A percentile compares a stretch with the other conserved stretches of the same genome.
phyloP scores from a whole-genome alignment of 2,888 invertebrate genomes.

The Kuschelorhynchus macadamiae region DNA sequence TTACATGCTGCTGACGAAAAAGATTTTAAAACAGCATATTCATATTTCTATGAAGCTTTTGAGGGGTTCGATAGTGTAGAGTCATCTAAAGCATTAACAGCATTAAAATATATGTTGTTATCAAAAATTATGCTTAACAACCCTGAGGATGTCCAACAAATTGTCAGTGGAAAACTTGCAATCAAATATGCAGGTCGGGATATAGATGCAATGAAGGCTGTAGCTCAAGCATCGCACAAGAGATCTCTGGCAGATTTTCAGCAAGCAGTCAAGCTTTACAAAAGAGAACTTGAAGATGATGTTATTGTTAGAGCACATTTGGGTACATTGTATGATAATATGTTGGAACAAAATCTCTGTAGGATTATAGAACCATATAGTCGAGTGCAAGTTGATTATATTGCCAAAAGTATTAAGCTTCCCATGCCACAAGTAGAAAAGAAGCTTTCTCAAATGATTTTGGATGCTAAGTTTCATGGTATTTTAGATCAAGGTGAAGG shows the following conservation, averaged over 20 bases:
- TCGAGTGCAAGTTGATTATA: conserved; percentile 93
- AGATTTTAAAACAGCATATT: conserved; percentile 99
- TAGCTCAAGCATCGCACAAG: conserved; percentile 96
- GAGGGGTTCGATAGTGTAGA: conserved; percentile 98
- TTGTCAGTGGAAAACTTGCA: conserved; percentile 96
- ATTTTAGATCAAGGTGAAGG: conserved; percentile 98
- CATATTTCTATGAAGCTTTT: conserved; percentile 94
- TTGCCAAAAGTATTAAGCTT: conserved; percentile 91
- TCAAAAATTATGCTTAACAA: conserved; percentile 98
- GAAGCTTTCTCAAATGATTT: conserved; percentile 99
- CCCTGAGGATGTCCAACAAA: conserved; percentile 95
- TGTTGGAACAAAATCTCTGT: conserved; percentile 99
- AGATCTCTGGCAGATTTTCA: conserved; percentile 98
- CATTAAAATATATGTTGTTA: conserved; percentile 99
- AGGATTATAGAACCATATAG: conserved; percentile 99
- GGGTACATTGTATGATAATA: conserved; percentile 96
- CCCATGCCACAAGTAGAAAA: conserved; percentile 95
- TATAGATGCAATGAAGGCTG: conserved; percentile 97
- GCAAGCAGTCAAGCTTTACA: conserved; percentile 87
- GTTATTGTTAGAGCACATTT: conserved; percentile 97
- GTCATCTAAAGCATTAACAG: conserved; percentile 90
- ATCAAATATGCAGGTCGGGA: conserved; percentile 96
- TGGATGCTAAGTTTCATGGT: conserved; percentile 97
- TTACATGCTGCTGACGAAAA: conserved; percentile 99
- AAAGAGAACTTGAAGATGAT: conserved; percentile 93